Conservation (phyloP, 35 echinoderm and acorn worm genomes). For the Antedon bifida region DNA sequence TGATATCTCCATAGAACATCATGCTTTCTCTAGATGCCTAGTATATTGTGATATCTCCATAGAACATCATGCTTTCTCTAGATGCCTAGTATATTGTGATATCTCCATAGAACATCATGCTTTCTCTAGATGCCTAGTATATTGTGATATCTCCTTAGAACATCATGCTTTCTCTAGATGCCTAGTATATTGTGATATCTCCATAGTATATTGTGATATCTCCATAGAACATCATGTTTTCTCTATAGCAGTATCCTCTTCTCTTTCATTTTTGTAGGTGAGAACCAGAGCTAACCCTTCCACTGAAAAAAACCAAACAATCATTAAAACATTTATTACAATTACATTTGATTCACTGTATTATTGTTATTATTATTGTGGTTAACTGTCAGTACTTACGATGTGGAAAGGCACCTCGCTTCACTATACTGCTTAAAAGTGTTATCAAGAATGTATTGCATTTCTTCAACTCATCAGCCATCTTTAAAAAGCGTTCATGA, state of each 20-base stretch:
- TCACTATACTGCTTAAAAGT: slow-evolving; percentile 48
- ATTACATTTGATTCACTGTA: too few species aligned
- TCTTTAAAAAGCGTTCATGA: slow-evolving; percentile 29
- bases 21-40: slow-evolving; percentile 4
- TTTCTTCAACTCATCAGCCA: slow-evolving; percentile 64
- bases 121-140: too few species aligned
- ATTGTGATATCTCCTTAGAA: too few species aligned
- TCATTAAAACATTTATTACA: neutral
- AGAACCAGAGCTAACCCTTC: slow-evolving; percentile 21
- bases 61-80: neutral
- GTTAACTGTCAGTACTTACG: slow-evolving; percentile 41
- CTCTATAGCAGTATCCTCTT: neutral
- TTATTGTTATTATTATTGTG: too few species aligned
- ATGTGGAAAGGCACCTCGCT: slow-evolving; percentile 82
- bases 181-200: too few species aligned
- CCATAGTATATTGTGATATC: too few species aligned
- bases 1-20: neutral
- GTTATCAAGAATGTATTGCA: slow-evolving; percentile 58
- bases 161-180: too few species aligned
- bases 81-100: too few species aligned
- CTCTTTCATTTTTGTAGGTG: slow-evolving; percentile 13
- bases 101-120: too few species aligned
- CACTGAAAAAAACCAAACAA: slow-evolving; percentile 9
- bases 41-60: too few species aligned
- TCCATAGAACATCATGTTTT: neutral